A percentile compares a stretch with the other conserved stretches of the same genome.
Evolutionary conservation across 2,797 vertebrate species (phyloP).

Genomic region (Pantherophis vulpinus): DNA sequence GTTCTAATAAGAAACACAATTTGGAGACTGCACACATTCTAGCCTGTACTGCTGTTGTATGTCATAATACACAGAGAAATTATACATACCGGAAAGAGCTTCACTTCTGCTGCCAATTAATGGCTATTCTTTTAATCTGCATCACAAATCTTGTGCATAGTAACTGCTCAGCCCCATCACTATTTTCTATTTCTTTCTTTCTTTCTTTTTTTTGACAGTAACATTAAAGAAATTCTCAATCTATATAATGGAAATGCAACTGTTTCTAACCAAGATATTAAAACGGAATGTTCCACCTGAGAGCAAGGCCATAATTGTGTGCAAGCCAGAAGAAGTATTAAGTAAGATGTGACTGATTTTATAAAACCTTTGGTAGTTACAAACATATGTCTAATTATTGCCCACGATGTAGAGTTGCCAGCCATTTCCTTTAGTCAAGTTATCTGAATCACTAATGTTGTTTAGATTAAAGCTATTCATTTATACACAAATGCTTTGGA

Average conservation of each 20-base stretch:
- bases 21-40: too few relatives aligned
- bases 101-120: not conserved
- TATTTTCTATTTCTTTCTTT: not conserved
- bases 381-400: slow-evolving; percentile 33
- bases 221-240: not conserved
- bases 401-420: not conserved
- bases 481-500: slow-evolving; percentile 65
- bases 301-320: not conserved
- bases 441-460: slow-evolving; percentile 45
- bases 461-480: slow-evolving; percentile 61
- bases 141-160: not conserved
- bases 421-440: slow-evolving; percentile 34
- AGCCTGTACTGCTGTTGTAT: not conserved
- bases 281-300: not conserved
- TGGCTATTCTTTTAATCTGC: not conserved
- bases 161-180: not conserved
- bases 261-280: not conserved
- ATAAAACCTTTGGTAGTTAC: slow-evolving; percentile 25
- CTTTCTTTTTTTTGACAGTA: not conserved
- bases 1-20: not conserved
- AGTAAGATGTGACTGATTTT: not conserved
- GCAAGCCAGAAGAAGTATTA: not conserved
- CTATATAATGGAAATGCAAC: not conserved
- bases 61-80: not conserved
- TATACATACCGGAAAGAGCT: not conserved